These are phyloP conservation scores for Thermophis baileyi DNA, from an alignment of 2,113 vertebrate species.

Conservation along the genomic window DNA sequence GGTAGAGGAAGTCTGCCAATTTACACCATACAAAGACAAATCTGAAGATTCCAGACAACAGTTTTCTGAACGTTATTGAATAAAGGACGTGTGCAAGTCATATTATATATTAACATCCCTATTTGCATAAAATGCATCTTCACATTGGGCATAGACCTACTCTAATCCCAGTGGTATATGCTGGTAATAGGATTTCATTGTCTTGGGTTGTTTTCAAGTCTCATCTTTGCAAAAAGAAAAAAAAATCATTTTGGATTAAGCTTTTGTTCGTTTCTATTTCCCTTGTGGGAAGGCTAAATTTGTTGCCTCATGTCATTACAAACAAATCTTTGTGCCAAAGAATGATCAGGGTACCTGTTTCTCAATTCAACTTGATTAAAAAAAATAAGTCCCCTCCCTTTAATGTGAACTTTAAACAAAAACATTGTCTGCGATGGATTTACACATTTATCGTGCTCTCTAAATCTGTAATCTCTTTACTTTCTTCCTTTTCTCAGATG, in stretches of 20 bases:
- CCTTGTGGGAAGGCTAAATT: constrained; percentile 1
- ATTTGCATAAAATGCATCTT: constrained; percentile 21
- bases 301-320: constrained; percentile 47
- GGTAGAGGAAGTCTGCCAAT: not conserved
- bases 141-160: not conserved
- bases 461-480: constrained; percentile 11
- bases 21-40: constrained; percentile 24
- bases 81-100: constrained; percentile 24
- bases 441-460: constrained; percentile 3
- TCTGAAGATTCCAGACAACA: not conserved
- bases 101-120: not conserved
- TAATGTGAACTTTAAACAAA: constrained; percentile 19
- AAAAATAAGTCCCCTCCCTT: constrained; percentile 1
- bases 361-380: constrained; percentile 22
- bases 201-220: not conserved
- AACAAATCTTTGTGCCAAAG: constrained; percentile 42
- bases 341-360: constrained; percentile 41
- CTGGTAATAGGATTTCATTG: constrained; percentile 5
- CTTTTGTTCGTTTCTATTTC: constrained; percentile 11
- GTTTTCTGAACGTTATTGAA: not conserved
- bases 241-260: constrained; percentile 18
- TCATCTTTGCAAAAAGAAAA: constrained; percentile 29
- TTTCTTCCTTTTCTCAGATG: not conserved
- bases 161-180: not conserved
- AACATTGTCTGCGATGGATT: not conserved